Percentiles rank a stretch among this genome's conserved stretches.
Evolutionary conservation across 1,140 invertebrate genomes (phyloP).

Genomic region (Habropoda laboriosa): DNA sequence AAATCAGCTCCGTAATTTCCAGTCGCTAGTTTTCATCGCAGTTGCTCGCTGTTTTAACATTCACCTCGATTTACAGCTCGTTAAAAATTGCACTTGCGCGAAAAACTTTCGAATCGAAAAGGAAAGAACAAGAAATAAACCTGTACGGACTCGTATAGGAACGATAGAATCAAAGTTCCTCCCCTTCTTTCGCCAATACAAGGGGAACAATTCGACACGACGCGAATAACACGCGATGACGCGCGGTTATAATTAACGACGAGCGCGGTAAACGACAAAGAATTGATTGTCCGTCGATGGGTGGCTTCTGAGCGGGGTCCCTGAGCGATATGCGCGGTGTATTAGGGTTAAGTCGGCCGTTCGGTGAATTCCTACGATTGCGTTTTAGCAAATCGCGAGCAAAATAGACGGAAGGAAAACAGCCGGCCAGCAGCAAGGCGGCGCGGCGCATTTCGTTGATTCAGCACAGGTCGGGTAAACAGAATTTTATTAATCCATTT

Average conservation of each 20-base stretch:
- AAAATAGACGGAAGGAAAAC: not conserved
- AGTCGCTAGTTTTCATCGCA: no score
- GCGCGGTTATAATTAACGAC: conserved; percentile 32
- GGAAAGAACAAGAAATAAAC: no score
- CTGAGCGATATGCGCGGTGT: conserved; percentile 3
- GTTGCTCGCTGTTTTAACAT: no score
- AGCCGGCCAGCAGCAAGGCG: not conserved
- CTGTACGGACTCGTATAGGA: no score
- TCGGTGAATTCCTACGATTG: conserved; percentile 26
- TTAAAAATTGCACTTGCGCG: no score
- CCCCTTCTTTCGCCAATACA: not conserved
- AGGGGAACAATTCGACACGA: not conserved
- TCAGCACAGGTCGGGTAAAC: not conserved
- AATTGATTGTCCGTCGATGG: conserved; percentile 18
- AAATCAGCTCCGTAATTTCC: no score
- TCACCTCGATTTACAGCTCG: no score
- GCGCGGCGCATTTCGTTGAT: not conserved
- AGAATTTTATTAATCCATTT: conserved; percentile 19
- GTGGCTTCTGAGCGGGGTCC: conserved; percentile 7
- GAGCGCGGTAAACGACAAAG: conserved; percentile 14
- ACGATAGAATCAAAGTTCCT: not conserved
- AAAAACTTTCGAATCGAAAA: no score
- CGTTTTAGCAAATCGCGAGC: not conserved
- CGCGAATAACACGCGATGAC: conserved; percentile 14
- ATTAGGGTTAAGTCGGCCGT: conserved; percentile 19